phyloP scores from a whole-genome alignment of 2,888 invertebrate species.

The Lottia scabra region DNA sequence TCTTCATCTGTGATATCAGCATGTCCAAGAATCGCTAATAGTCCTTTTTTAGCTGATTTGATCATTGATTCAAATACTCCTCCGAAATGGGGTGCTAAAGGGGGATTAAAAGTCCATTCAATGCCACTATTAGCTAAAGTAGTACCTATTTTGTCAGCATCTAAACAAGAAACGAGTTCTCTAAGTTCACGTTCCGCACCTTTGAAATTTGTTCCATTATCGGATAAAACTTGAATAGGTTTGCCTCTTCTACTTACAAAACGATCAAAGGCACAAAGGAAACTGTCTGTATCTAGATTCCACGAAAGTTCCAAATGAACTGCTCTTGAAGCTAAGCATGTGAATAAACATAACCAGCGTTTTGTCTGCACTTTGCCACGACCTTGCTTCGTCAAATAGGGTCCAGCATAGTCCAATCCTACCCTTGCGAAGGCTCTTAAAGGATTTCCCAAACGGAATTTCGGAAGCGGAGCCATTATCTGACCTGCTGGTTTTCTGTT shows the following conservation, averaged over 20 bases:
- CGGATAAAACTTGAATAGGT: constrained; percentile 15
- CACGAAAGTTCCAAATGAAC: constrained; percentile 11
- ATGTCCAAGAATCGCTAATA: no score
- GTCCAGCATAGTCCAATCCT: no score
- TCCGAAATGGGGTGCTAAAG: constrained; percentile 34
- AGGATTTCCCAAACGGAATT: no score
- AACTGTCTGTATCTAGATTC: constrained; percentile 4
- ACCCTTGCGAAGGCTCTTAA: no score
- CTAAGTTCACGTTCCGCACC: constrained; percentile 14
- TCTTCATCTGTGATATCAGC: no score
- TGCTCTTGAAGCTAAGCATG: no score
- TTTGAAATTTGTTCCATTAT: no score
- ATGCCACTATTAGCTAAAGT: constrained; percentile 18
- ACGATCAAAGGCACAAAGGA: constrained; percentile 18
- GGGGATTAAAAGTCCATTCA: constrained; percentile 32
- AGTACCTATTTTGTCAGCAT: constrained; percentile 17
- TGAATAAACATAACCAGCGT: no score
- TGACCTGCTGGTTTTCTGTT: constrained; percentile 6
- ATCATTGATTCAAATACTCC: constrained; percentile 35
- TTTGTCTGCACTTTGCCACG: no score
- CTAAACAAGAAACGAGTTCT: constrained; percentile 15
- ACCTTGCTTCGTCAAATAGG: no score
- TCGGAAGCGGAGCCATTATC: not conserved
- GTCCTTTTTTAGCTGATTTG: no score
- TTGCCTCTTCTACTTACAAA: constrained; percentile 7